These are phyloP conservation scores for Drosophila melanica DNA, from an alignment of 1,140 invertebrate species.

Conservation along the genomic window DNA sequence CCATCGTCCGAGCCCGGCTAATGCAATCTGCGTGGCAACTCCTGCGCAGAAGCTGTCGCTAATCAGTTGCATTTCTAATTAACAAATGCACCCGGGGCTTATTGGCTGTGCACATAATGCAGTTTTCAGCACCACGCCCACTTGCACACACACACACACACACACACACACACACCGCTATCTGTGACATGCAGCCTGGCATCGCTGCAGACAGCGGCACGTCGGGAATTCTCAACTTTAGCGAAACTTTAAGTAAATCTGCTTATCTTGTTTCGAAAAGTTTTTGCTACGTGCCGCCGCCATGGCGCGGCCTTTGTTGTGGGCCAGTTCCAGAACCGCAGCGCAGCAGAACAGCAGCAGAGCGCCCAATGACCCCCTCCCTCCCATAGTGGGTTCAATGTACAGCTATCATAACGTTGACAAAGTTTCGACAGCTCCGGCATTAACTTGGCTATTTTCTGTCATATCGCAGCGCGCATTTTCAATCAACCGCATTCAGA, in stretches of 20 bases:
- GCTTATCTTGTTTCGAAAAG: conserved; percentile 74
- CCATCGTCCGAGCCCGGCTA: neutral
- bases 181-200: conserved; percentile 42
- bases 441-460: conserved; percentile 60
- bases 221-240: conserved; percentile 71
- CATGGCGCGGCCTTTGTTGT: conserved; percentile 60
- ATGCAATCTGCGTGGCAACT: neutral
- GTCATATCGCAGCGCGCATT: conserved; percentile 50
- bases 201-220: conserved; percentile 56
- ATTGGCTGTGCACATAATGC: conserved; percentile 39
- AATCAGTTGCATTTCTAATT: conserved; percentile 73
- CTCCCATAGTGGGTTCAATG: conserved; percentile 42
- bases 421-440: conserved; percentile 60
- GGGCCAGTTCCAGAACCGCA: conserved; percentile 6
- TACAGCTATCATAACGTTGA: conserved; percentile 73
- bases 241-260: conserved; percentile 77
- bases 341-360: neutral
- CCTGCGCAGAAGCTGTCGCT: conserved; percentile 16
- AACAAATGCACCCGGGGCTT: conserved; percentile 50
- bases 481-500: conserved; percentile 53
- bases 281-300: conserved; percentile 74
- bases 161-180: conserved; percentile 29
- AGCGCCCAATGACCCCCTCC: neutral
- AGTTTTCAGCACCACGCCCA: conserved; percentile 27
- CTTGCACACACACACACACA: neutral